Evolutionary conservation across 1,140 invertebrate genomes (phyloP).

Genomic region (Drosophila hydei): DNA sequence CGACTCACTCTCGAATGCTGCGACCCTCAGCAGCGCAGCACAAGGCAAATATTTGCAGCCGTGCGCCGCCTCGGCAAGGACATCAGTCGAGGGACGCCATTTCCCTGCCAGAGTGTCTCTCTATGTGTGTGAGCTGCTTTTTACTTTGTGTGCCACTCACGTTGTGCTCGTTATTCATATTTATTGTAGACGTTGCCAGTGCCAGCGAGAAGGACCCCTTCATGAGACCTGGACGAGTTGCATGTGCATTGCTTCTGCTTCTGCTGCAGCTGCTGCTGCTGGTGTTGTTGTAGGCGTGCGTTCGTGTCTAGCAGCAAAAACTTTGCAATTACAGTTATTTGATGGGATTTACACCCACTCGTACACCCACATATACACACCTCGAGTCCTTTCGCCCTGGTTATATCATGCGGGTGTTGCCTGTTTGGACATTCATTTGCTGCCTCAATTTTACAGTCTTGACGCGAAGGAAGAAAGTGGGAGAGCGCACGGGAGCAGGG

Average conservation of each 20-base stretch:
- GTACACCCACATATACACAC: neutral
- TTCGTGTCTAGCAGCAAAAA: conserved; percentile 74
- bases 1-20: neutral
- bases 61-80: conserved; percentile 66
- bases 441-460: conserved; percentile 66
- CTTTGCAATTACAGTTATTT: conserved; percentile 82
- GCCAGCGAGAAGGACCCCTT: conserved; percentile 22
- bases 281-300: conserved; percentile 52
- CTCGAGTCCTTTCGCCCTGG: conserved; percentile 1
- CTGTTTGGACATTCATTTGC: conserved; percentile 76
- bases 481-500: conserved; percentile 17
- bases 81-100: conserved; percentile 42
- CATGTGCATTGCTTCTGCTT: conserved; percentile 66
- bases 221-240: conserved; percentile 50
- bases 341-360: conserved; percentile 66
- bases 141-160: conserved; percentile 80
- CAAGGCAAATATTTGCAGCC: conserved; percentile 69
- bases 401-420: conserved; percentile 31
- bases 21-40: conserved; percentile 17
- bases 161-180: conserved; percentile 81
- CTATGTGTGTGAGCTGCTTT: conserved; percentile 33
- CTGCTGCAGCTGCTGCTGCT: conserved; percentile 19
- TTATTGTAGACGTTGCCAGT: conserved; percentile 79
- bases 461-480: conserved; percentile 28
- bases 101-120: conserved; percentile 49